A percentile compares a stretch with the other conserved stretches of the same genome.
Conservation (phyloP, 1,140 invertebrate species). For the Sitodiplosis mosellana region DNA sequence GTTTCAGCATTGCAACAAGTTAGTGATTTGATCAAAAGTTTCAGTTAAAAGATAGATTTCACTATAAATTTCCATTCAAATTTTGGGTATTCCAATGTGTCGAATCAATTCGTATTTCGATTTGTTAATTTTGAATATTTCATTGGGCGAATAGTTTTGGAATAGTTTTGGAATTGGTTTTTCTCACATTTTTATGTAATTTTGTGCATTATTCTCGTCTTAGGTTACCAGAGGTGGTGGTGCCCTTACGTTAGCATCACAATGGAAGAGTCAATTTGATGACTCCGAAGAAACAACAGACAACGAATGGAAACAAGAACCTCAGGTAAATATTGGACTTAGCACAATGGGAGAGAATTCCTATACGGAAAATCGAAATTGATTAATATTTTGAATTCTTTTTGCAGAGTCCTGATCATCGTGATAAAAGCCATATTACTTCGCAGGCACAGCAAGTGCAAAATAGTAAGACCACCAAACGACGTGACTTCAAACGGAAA, state of each 20-base stretch:
- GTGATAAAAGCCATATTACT: constrained; percentile 11
- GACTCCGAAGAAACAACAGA: constrained; percentile 82
- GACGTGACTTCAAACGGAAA: not conserved
- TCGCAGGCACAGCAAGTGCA: constrained; percentile 16
- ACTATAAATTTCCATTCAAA: too few species aligned
- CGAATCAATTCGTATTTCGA: too few species aligned
- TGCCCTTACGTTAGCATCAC: constrained; percentile 65
- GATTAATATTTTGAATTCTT: not conserved
- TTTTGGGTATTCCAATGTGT: too few species aligned
- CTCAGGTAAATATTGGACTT: constrained; percentile 13
- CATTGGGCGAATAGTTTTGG: too few species aligned
- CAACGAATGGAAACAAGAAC: constrained; percentile 78
- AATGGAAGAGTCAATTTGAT: constrained; percentile 89
- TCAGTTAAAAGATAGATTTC: too few species aligned
- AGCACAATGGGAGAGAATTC: too few species aligned
- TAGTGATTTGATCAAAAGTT: constrained; percentile 21
- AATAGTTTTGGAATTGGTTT: too few species aligned
- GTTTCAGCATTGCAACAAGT: constrained; percentile 72
- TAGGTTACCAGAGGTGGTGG: constrained; percentile 50
- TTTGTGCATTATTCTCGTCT: not conserved
- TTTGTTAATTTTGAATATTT: too few species aligned
- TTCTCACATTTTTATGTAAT: too few species aligned
- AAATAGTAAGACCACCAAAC: not conserved
- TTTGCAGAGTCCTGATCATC: constrained; percentile 8
- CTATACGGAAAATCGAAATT: too few species aligned